Evolutionary conservation across 2,113 vertebrate genomes (phyloP).

Genomic region (Melanerpes formicivorus): DNA sequence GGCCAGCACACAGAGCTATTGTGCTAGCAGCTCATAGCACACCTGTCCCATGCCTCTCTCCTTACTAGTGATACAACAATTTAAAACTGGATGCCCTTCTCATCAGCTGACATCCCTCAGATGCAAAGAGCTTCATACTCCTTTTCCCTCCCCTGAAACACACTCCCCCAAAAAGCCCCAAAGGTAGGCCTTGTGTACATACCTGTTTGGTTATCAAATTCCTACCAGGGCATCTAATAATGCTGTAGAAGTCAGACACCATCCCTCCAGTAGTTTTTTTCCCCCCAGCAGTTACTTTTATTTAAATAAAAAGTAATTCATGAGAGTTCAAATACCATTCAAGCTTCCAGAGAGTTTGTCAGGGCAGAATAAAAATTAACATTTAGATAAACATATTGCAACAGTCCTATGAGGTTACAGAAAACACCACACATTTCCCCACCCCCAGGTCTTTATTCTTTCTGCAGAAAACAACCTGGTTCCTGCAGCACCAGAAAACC

Average conservation of each 20-base stretch:
- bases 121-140: not conserved
- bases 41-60: not conserved
- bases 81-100: not conserved
- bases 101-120: not conserved
- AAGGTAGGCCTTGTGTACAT: not conserved
- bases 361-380: slow-evolving; percentile 11
- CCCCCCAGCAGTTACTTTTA: not conserved
- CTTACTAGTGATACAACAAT: not conserved
- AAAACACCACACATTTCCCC: not conserved
- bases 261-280: not conserved
- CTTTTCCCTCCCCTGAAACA: not conserved
- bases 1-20: not conserved
- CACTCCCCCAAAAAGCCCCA: not conserved
- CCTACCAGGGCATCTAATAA: not conserved
- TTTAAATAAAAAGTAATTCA: not conserved
- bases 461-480: slow-evolving; percentile 7
- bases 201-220: not conserved
- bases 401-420: not conserved
- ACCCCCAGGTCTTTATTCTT: not conserved
- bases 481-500: slow-evolving; percentile 22
- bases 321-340: not conserved
- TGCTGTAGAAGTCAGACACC: not conserved
- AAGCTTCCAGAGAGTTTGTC: not conserved
- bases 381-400: not conserved
- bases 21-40: not conserved